Conservation (phyloP, 2,113 vertebrate genomes). For the Semicossyphus pulcher region DNA sequence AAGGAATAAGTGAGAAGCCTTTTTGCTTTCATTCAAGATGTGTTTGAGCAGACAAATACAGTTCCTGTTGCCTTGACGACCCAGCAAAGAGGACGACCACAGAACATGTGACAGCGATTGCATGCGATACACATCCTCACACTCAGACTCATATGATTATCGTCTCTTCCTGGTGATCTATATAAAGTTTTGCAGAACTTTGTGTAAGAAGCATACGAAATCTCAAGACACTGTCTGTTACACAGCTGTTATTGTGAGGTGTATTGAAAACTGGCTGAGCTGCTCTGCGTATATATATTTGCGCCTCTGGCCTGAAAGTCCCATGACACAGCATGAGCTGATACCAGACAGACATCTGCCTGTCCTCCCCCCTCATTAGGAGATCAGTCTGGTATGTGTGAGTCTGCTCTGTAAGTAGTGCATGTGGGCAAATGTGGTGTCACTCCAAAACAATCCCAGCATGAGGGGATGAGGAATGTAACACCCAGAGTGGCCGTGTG, state of each 20-base stretch:
- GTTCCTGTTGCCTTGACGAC: constrained; percentile 11
- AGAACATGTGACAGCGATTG: constrained; percentile 3
- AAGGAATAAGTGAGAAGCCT: not conserved
- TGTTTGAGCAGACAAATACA: not conserved
- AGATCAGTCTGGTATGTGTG: constrained; percentile 47
- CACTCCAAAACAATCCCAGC: constrained; percentile 43
- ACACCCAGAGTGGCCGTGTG: constrained; percentile 37
- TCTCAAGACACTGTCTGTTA: not conserved
- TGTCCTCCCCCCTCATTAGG: constrained; percentile 42
- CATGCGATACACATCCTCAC: constrained; percentile 1
- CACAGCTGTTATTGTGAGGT: not conserved
- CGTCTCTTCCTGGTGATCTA: not conserved
- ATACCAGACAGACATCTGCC: constrained; percentile 48
- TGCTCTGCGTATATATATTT: constrained; percentile 2
- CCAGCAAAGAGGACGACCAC: not conserved
- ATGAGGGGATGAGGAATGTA: constrained; percentile 39
- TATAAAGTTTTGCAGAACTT: not conserved
- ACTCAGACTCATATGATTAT: not conserved
- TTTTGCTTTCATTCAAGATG: constrained; percentile 24
- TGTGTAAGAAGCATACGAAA: not conserved
- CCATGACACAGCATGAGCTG: constrained; percentile 12
- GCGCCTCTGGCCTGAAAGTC: constrained; percentile 7
- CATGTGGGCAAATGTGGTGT: constrained; percentile 31
- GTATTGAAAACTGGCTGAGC: not conserved
- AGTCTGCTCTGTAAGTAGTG: constrained; percentile 24